These are phyloP conservation scores for Pherbina coryleti DNA, from an alignment of 2,888 invertebrate species.

Conservation along the genomic window DNA sequence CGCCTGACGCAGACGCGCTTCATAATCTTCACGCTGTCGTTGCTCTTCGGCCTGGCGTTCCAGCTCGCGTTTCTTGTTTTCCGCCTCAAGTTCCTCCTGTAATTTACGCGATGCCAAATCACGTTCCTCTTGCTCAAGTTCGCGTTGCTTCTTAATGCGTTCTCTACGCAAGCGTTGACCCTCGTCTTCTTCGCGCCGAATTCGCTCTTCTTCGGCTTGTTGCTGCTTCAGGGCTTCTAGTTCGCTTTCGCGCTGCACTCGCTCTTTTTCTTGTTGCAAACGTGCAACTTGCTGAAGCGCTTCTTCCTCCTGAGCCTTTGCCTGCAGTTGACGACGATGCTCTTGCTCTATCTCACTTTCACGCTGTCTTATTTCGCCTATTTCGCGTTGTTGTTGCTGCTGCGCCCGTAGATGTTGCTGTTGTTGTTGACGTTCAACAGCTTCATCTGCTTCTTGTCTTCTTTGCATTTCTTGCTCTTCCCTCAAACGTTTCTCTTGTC, in stretches of 20 bases:
- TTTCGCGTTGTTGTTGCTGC: slow-evolving; percentile 41
- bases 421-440: slow-evolving; percentile 38
- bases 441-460: slow-evolving; percentile 38
- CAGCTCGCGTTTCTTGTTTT: slow-evolving; percentile 53
- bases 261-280: slow-evolving; percentile 51
- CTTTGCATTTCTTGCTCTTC: slow-evolving; percentile 47
- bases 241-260: slow-evolving; percentile 50
- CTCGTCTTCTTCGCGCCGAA: slow-evolving; percentile 51
- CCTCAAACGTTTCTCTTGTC: slow-evolving; percentile 49
- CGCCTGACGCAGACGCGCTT: slow-evolving; percentile 54
- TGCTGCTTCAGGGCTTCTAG: slow-evolving; percentile 53
- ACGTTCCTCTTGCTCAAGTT: slow-evolving; percentile 52
- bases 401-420: slow-evolving; percentile 35
- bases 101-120: slow-evolving; percentile 52
- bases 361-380: slow-evolving; percentile 46
- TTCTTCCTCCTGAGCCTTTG: slow-evolving; percentile 49
- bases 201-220: slow-evolving; percentile 53
- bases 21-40: slow-evolving; percentile 58
- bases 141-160: slow-evolving; percentile 54
- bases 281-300: slow-evolving; percentile 51
- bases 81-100: slow-evolving; percentile 55
- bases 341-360: slow-evolving; percentile 50
- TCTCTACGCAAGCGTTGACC: slow-evolving; percentile 53
- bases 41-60: slow-evolving; percentile 58
- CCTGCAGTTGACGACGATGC: slow-evolving; percentile 40